These are phyloP conservation scores for Drosophila greeni DNA, from an alignment of 2,888 invertebrate species.

Conservation along the genomic window DNA sequence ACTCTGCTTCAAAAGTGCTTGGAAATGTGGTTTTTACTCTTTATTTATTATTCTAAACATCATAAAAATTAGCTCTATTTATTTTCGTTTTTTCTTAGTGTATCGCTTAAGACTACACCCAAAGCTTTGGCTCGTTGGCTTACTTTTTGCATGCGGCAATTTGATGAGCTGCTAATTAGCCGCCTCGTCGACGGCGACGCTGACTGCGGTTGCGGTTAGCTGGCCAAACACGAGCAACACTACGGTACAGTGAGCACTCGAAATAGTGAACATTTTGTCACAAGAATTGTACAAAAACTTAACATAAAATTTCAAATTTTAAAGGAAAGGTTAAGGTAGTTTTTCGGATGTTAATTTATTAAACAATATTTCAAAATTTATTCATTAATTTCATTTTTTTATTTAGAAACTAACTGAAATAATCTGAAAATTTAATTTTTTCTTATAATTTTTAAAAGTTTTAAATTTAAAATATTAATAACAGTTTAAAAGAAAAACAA, in stretches of 20 bases:
- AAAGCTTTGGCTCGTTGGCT: slow-evolving; percentile 29
- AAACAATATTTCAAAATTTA: too few species aligned
- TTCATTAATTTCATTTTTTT: too few species aligned
- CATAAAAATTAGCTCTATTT: neutral
- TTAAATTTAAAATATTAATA: too few species aligned
- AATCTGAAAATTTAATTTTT: too few species aligned
- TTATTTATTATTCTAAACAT: too few species aligned
- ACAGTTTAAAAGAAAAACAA: too few species aligned
- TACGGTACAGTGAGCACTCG: slow-evolving; percentile 22
- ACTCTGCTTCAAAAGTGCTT: too few species aligned
- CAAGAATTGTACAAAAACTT: neutral
- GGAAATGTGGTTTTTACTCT: too few species aligned
- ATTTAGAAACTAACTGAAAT: too few species aligned
- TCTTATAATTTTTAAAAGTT: too few species aligned
- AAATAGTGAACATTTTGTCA: too few species aligned
- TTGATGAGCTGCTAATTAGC: slow-evolving; percentile 73
- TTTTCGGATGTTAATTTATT: neutral
- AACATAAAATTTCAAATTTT: too few species aligned
- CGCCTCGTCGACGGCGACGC: slow-evolving; percentile 29
- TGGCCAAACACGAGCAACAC: slow-evolving; percentile 44
- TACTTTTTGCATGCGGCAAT: slow-evolving; percentile 61
- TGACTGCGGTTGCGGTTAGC: slow-evolving; percentile 32
- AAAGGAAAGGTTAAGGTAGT: neutral
- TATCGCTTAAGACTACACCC: slow-evolving; percentile 19
- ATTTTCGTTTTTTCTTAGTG: neutral